phyloP scores from a whole-genome alignment of 2,888 invertebrate genomes.

The Amphipyra tragopoginis region DNA sequence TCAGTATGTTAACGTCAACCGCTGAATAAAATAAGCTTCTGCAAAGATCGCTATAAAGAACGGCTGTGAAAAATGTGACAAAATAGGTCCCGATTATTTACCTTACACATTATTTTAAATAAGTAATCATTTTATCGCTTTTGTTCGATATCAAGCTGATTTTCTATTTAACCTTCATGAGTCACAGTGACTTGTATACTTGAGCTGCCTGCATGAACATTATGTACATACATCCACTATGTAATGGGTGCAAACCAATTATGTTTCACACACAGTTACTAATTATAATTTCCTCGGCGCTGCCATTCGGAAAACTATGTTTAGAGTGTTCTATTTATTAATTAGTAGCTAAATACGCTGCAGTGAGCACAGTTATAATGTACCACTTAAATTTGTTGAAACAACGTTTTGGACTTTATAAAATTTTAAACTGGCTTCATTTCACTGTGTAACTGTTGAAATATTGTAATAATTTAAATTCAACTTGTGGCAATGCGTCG shows the following conservation, averaged over 20 bases:
- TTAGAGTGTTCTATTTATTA: constrained; percentile 79
- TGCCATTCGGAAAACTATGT: constrained; percentile 78
- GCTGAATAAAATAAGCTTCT: no score
- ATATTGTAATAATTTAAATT: constrained; percentile 35
- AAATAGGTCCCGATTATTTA: background rate
- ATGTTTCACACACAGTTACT: constrained; percentile 76
- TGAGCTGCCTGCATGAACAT: constrained; percentile 28
- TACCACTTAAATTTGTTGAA: constrained; percentile 61
- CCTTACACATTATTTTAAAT: background rate
- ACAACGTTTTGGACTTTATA: constrained; percentile 59
- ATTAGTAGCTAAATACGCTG: constrained; percentile 74
- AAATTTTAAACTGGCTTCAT: constrained; percentile 45
- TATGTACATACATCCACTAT: constrained; percentile 37
- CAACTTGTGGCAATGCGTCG: constrained; percentile 16
- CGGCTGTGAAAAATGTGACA: background rate
- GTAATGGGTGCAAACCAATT: constrained; percentile 75
- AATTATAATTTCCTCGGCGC: constrained; percentile 80
- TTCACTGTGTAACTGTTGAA: constrained; percentile 40
- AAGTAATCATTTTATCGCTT: constrained; percentile 9
- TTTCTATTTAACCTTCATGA: constrained; percentile 41
- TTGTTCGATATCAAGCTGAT: constrained; percentile 8
- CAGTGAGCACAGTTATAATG: constrained; percentile 67
- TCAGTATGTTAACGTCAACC: no score
- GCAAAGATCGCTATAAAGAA: no score
- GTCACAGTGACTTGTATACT: constrained; percentile 37